These are phyloP conservation scores for Aporrectodea caliginosa DNA, from an alignment of 1,140 invertebrate genomes.

Conservation along the genomic window DNA sequence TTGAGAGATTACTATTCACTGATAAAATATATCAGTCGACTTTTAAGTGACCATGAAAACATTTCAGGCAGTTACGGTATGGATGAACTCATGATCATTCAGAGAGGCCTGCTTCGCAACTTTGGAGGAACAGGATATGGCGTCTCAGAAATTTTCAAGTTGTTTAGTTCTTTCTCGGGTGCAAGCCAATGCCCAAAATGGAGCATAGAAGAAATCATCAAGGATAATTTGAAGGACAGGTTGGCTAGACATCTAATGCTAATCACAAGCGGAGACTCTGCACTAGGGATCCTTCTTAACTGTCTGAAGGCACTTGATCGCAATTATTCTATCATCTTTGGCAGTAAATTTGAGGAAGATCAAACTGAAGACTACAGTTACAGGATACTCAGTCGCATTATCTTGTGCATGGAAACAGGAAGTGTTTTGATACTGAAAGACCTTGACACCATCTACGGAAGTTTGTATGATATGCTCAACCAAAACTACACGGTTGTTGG, in stretches of 20 bases:
- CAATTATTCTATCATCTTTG: slow-evolving; percentile 38
- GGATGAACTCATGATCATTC: slow-evolving; percentile 17
- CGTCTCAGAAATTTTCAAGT: slow-evolving; percentile 14
- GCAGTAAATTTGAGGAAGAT: slow-evolving; percentile 44
- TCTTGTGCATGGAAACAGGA: slow-evolving; percentile 47
- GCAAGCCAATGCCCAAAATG: not conserved
- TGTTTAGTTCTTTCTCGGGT: slow-evolving; percentile 26
- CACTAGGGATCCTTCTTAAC: slow-evolving; percentile 35
- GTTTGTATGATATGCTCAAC: slow-evolving; percentile 46
- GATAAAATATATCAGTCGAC: slow-evolving; percentile 40
- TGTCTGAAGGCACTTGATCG: slow-evolving; percentile 28
- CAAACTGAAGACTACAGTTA: slow-evolving; percentile 41
- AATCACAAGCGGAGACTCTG: slow-evolving; percentile 37
- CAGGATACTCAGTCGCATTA: slow-evolving; percentile 42
- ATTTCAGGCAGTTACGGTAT: not conserved
- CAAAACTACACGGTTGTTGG: slow-evolving; percentile 44
- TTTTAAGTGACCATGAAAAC: slow-evolving; percentile 6
- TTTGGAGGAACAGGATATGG: slow-evolving; percentile 41
- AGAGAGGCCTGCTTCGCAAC: slow-evolving; percentile 38
- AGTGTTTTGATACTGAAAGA: slow-evolving; percentile 41
- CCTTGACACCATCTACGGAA: slow-evolving; percentile 44
- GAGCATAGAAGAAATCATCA: slow-evolving; percentile 33
- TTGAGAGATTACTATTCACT: slow-evolving; percentile 44
- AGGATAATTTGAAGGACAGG: slow-evolving; percentile 36
- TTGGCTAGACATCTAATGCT: slow-evolving; percentile 38